A percentile compares a stretch with the other conserved stretches of the same genome.
phyloP scores from a whole-genome alignment of 2,888 invertebrate species.

The Microchrysa polita region DNA sequence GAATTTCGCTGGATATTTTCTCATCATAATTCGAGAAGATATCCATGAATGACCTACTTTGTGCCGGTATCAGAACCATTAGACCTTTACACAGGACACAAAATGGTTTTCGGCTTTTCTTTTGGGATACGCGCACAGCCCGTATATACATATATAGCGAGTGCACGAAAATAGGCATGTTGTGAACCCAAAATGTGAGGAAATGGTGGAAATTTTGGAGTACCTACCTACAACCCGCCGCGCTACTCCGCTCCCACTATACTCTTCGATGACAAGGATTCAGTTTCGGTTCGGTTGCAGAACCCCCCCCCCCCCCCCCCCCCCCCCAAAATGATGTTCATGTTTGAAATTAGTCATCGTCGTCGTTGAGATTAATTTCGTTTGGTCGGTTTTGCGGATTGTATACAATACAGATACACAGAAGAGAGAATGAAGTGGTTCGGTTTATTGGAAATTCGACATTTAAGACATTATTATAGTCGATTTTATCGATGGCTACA shows the following conservation, averaged over 20 bases:
- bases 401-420: too few relatives aligned
- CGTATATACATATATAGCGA: too few relatives aligned
- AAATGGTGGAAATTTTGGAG: background rate
- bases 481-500: too few relatives aligned
- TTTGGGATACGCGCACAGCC: too few relatives aligned
- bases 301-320: background rate
- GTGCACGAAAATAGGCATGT: too few relatives aligned
- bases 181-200: background rate
- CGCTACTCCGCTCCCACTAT: too few relatives aligned
- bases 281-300: too few relatives aligned
- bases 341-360: slow-evolving; percentile 36
- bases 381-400: slow-evolving; percentile 22
- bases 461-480: slow-evolving; percentile 12
- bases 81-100: slow-evolving; percentile 14
- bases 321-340: slow-evolving; percentile 4
- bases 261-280: too few relatives aligned
- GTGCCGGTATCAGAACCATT: slow-evolving; percentile 35
- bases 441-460: slow-evolving; percentile 1
- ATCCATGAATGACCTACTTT: slow-evolving; percentile 40
- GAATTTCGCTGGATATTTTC: slow-evolving; percentile 32
- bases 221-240: too few relatives aligned
- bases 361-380: slow-evolving; percentile 29
- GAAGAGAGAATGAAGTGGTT: slow-evolving; percentile 2
- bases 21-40: slow-evolving; percentile 34
- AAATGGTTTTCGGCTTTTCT: background rate